Percentiles rank a stretch among this genome's conserved stretches.
These are phyloP conservation scores for Orchesella cincta DNA, from an alignment of 1,140 invertebrate genomes.

Conservation along the genomic window DNA sequence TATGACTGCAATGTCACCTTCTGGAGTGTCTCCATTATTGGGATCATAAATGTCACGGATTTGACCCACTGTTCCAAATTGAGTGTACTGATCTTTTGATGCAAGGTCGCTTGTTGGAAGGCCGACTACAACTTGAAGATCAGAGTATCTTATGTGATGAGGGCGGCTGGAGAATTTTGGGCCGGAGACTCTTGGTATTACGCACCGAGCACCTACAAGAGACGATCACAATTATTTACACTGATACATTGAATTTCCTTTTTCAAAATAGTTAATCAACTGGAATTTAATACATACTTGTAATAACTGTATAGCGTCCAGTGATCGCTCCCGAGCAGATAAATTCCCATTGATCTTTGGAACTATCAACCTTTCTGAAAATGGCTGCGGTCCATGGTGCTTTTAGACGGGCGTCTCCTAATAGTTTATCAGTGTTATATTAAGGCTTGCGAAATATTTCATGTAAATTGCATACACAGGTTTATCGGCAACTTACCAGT, in stretches of 20 bases:
- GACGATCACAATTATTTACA: neutral
- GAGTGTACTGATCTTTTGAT: slow-evolving; percentile 39
- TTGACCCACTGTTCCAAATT: slow-evolving; percentile 36
- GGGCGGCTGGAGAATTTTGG: slow-evolving; percentile 28
- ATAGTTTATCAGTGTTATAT: too few species aligned
- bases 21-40: slow-evolving; percentile 29
- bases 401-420: slow-evolving; percentile 17
- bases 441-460: too few species aligned
- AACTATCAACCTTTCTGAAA: slow-evolving; percentile 1
- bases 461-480: too few species aligned
- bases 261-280: neutral
- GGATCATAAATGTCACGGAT: slow-evolving; percentile 32
- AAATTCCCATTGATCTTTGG: slow-evolving; percentile 14
- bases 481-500: too few species aligned
- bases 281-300: too few species aligned
- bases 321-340: slow-evolving; percentile 39
- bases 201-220: slow-evolving; percentile 36
- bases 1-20: slow-evolving; percentile 32
- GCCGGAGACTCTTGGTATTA: slow-evolving; percentile 24
- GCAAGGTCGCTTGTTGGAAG: slow-evolving; percentile 23
- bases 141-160: slow-evolving; percentile 33
- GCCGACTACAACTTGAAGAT: slow-evolving; percentile 35
- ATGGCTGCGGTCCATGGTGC: slow-evolving; percentile 39
- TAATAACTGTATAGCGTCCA: slow-evolving; percentile 29
- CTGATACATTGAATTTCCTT: neutral